Conservation (phyloP, 2,888 invertebrate genomes). For the Ctena decussata region DNA sequence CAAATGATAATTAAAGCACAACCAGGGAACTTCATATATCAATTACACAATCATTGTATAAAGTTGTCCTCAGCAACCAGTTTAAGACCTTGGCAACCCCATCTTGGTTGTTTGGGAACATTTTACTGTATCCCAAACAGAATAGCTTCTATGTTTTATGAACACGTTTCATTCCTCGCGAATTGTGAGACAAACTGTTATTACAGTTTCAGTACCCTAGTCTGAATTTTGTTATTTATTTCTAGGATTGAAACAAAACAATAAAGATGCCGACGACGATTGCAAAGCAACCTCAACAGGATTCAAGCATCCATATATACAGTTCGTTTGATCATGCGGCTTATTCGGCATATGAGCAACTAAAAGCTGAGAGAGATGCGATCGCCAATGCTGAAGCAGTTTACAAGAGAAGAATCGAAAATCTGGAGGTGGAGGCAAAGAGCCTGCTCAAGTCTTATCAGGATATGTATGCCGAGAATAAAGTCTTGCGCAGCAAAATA, state of each 20-base stretch:
- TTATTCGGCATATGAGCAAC: slow-evolving; percentile 55
- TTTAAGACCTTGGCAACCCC: no score
- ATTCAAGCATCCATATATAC: neutral
- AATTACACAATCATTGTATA: no score
- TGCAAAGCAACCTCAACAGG: neutral
- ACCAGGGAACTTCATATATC: no score
- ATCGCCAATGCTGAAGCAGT: slow-evolving; percentile 48
- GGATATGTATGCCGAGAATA: slow-evolving; percentile 60
- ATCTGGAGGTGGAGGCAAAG: slow-evolving; percentile 49
- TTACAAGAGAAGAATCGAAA: slow-evolving; percentile 49
- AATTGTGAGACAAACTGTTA: no score
- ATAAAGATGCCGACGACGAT: neutral
- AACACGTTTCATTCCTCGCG: no score
- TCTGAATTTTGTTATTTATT: no score
- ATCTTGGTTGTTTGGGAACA: no score
- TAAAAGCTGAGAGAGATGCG: slow-evolving; percentile 61
- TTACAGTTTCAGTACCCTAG: no score
- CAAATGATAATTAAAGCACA: no score
- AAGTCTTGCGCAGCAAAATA: slow-evolving; percentile 50
- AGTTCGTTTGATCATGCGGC: slow-evolving; percentile 62
- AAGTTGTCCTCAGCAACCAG: no score
- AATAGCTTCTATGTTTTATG: no score
- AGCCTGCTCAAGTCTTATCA: slow-evolving; percentile 57
- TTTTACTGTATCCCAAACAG: no score
- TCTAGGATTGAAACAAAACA: neutral